Evolutionary conservation across 2,113 vertebrate genomes (phyloP).

Genomic region (Gavialis gangeticus): DNA sequence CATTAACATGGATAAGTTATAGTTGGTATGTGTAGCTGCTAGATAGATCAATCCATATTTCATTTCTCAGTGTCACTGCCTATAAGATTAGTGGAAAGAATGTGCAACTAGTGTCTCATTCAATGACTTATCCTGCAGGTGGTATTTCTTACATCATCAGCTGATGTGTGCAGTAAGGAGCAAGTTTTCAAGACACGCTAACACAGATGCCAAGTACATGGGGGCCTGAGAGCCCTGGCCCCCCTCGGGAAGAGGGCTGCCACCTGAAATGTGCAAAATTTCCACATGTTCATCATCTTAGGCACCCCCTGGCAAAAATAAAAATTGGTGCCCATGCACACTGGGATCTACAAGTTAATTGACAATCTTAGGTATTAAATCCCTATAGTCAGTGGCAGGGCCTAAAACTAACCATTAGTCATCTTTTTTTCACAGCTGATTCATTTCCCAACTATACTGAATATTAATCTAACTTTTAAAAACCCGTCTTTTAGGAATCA

Average conservation of each 20-base stretch:
- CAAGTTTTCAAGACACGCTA: not conserved
- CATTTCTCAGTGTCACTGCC: conserved; percentile 69
- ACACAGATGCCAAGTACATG: no score
- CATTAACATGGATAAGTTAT: conserved; percentile 67
- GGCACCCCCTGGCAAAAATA: no score
- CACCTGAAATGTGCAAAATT: no score
- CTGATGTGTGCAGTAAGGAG: conserved; percentile 42
- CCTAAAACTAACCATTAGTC: not conserved
- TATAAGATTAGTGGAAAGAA: conserved; percentile 59
- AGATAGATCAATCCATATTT: conserved; percentile 74
- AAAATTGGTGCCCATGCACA: not conserved
- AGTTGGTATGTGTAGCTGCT: conserved; percentile 70
- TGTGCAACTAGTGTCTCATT: conserved; percentile 46
- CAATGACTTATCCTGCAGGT: conserved; percentile 53
- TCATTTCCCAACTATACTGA: conserved; percentile 27
- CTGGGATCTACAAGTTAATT: not conserved
- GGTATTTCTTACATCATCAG: conserved; percentile 37
- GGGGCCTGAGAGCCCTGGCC: no score
- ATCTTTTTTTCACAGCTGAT: not conserved
- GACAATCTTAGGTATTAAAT: conserved; percentile 16
- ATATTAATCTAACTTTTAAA: conserved; percentile 45
- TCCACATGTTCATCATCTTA: no score
- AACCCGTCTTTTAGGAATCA: conserved; percentile 44
- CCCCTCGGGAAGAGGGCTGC: no score
- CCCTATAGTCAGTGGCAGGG: conserved; percentile 16